Evolutionary conservation across 2,888 invertebrate genomes (phyloP), one percentile per base, ranked within the genome.

Genomic region (Taphrorychus bicolor): DNA sequence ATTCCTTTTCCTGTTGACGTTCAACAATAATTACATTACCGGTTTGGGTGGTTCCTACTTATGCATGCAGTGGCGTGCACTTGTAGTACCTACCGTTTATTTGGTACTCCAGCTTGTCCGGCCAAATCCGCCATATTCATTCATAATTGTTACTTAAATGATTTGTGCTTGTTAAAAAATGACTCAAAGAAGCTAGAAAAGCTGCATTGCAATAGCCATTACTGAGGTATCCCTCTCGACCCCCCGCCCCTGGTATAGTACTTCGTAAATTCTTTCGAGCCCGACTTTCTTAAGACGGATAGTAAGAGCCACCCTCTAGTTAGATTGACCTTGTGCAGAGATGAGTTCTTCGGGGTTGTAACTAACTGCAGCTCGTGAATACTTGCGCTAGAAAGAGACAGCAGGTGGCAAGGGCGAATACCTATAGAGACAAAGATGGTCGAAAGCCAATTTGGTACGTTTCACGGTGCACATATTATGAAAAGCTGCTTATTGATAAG

Each of bases 281-380:
- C 42, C 59, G 16, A 73, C 60, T 17, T 73, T 76, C 73, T 75
- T 58, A 66, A 65, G 56, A 72, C 70, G 78, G 69, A 53, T 80
- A 80, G 79, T 81, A 81, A 71, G 76, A 75, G 71, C 80, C 77
- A 80, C 81, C 81, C 81, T 80, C 77, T 75, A 75, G 73, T 52
- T 72, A n/a, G 72, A 68, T 59, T 70, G 81, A 72, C 81, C 81
- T 81, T 81, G 78, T 76, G 74, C 75, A 76, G 79, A 80, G 80
- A 78, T 77, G 79, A 17, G 52, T 40, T 76, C 45, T 77, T 74
- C 73, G 73, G 71, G 80, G 79, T 79, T 78, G 79, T 76, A 77
- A 78, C 73, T 71, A 70, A 72, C 70, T 74, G 71, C 70, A 70
- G 70, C 32, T 56, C 22, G 4, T 42, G 51, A 58, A 64, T 52